phyloP scores from a whole-genome alignment of 2,888 invertebrate species.

The Catocala nupta region DNA sequence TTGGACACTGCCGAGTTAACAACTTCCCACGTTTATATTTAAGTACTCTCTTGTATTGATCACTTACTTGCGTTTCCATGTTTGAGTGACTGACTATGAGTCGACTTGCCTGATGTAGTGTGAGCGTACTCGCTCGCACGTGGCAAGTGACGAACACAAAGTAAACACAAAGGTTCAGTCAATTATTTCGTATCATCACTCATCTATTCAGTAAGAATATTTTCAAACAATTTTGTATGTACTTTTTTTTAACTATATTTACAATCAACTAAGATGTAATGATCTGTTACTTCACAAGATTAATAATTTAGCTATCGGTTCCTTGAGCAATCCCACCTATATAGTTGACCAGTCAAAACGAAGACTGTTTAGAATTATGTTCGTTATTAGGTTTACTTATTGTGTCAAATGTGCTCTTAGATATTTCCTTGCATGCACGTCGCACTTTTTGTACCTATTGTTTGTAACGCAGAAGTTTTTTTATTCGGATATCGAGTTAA shows the following conservation, averaged over 20 bases:
- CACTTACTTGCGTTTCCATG: conserved; percentile 40
- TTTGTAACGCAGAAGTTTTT: conserved; percentile 64
- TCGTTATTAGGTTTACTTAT: conserved; percentile 80
- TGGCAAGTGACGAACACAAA: conserved; percentile 53
- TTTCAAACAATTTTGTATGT: conserved; percentile 30
- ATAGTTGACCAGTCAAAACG: conserved; percentile 80
- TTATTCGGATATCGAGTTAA: conserved; percentile 76
- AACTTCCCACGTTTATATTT: conserved; percentile 47
- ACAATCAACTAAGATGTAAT: conserved; percentile 30
- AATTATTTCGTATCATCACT: conserved; percentile 63
- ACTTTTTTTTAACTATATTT: conserved; percentile 38
- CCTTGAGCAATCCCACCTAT: conserved; percentile 81
- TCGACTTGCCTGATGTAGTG: conserved; percentile 19
- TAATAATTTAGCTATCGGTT: conserved; percentile 62
- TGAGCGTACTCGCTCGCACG: conserved; percentile 26
- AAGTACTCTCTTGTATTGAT: conserved; percentile 36
- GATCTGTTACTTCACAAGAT: conserved; percentile 39
- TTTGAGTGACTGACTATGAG: conserved; percentile 32
- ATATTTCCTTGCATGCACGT: conserved; percentile 76
- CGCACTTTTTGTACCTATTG: conserved; percentile 71
- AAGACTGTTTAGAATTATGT: conserved; percentile 84
- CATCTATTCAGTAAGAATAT: conserved; percentile 25
- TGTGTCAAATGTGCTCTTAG: conserved; percentile 69
- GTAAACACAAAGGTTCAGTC: conserved; percentile 64
- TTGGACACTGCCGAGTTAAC: conserved; percentile 54